Base-by-base conservation (phyloP, 2,797 vertebrate genomes). In the Molossus molossus region DNA sequence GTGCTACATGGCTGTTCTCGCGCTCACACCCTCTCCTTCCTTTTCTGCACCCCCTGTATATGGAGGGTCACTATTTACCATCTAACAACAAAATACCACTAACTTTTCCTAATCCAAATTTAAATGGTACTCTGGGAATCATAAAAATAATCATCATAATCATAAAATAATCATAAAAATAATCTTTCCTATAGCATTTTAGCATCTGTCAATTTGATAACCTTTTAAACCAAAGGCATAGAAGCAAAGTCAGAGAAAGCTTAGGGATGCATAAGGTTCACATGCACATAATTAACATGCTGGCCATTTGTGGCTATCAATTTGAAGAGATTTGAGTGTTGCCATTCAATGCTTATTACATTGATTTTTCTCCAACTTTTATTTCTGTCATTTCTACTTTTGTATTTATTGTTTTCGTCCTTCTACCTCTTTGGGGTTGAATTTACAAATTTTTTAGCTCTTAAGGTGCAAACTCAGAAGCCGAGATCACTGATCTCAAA, bases 141-240 rank as follows among this genome's bases (percentile, higher is more conserved):
- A 82, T 87, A 92, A 83, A 21, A 93, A 21, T 60, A 93, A 33
- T 33, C 33, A 33, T 33, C 33, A 33, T 33, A 33, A 33, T 33
- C 33, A 33, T 33, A 33, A 33, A 33, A 33, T 33, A 96, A 84
- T 93, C 18, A 82, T 87, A 92, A 83, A 21, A 93, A 21, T 60
- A 93, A 94, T 93, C 88, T 91, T 88, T 94, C 40, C 27, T 25
- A 58, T 94, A 90, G 96, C 69, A 67, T 65, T 62, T 84, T 92
- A 85, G 72, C 3, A 2, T 91, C 60, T 90, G 87, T 87, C 23
- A 2, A 0, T 92, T 87, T 97, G 95, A 83, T 84, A 97, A 90
- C n/a, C 45, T 97, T 94, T 89, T 72, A 97, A 96, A 96, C 37
- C 75, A 97, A 98, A 92, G 27, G 3, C 55, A 14, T 65, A 53